Base-by-base conservation (phyloP, 23 tunicate genomes). In the Styela plicata region DNA sequence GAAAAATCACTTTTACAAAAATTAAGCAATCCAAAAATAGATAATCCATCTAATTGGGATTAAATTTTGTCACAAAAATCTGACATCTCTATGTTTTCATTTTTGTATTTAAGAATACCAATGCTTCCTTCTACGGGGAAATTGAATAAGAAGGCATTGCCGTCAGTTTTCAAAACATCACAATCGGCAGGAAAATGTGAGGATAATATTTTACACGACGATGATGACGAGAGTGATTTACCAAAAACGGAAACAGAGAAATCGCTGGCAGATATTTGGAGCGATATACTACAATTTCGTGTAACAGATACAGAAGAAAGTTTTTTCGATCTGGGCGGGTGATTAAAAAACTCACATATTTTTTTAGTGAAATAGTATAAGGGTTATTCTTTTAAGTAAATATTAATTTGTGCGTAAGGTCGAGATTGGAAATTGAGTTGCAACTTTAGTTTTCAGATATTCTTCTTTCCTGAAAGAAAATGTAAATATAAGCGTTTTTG, bases 301-400 rank as follows among this genome's bases (percentile, higher is more conserved):
- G 64, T 83, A 64, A 74, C 86, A 3, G 95, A 94, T 67, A n/a
- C 83, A 1, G 79, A 89, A 29, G 95, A 94, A 69, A 94, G 95
- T 80, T 93, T 93, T 52, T 93, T 93, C 36, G 98, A 93, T 64
- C 87, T 93, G 20, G 98, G 98, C 64, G 98, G 98, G 98, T 93
- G 69, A 70, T 77, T 30, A 21, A 24, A 25, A 25, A n/a, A n/a
- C n/a, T n/a, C n/a, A n/a, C n/a, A n/a, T n/a, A n/a, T n/a, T n/a
- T n/a, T n/a, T n/a, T n/a, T n/a, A n/a, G n/a, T n/a, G n/a, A n/a
- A n/a, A n/a, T n/a, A n/a, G n/a, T n/a, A n/a, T n/a, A n/a, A n/a
- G n/a, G n/a, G n/a, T n/a, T n/a, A n/a, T n/a, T n/a, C n/a, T n/a
- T n/a, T n/a, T n/a, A n/a, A n/a, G n/a, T n/a, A n/a, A n/a, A n/a